Evolutionary conservation across 2,888 invertebrate species (phyloP).

Genomic region (Hyposoter didymator): DNA sequence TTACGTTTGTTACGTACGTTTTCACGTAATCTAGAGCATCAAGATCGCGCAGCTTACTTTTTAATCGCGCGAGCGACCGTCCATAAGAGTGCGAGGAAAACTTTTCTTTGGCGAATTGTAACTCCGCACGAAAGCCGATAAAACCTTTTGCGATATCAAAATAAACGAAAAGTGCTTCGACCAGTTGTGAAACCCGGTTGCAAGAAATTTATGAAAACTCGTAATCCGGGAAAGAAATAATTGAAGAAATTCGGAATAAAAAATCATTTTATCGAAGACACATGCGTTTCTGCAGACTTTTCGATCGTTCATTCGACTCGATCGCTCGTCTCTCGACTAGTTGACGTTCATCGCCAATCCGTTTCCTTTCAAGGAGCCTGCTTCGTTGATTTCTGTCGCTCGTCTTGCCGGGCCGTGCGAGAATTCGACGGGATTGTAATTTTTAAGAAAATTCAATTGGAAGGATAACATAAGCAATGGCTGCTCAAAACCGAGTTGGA

Average conservation of each 20-base stretch:
- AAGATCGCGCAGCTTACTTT: background rate
- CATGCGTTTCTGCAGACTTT: background rate
- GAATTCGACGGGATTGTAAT: background rate
- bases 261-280: background rate
- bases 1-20: background rate
- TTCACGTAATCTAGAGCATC: background rate
- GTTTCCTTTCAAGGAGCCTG: background rate
- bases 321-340: background rate
- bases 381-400: background rate
- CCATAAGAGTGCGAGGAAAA: background rate
- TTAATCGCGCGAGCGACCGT: background rate
- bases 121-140: background rate
- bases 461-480: slow-evolving; percentile 1
- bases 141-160: background rate
- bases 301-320: background rate
- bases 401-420: background rate
- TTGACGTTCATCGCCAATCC: background rate
- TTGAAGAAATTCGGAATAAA: background rate
- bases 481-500: background rate
- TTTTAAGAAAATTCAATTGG: background rate
- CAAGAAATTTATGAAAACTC: background rate
- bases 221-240: background rate
- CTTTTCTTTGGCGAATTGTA: background rate
- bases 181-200: background rate
- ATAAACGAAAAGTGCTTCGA: background rate